Percentiles rank a stretch among this genome's conserved stretches.
These are phyloP conservation scores for Hyalella azteca DNA, from an alignment of 2,888 invertebrate species.

Conservation along the genomic window DNA sequence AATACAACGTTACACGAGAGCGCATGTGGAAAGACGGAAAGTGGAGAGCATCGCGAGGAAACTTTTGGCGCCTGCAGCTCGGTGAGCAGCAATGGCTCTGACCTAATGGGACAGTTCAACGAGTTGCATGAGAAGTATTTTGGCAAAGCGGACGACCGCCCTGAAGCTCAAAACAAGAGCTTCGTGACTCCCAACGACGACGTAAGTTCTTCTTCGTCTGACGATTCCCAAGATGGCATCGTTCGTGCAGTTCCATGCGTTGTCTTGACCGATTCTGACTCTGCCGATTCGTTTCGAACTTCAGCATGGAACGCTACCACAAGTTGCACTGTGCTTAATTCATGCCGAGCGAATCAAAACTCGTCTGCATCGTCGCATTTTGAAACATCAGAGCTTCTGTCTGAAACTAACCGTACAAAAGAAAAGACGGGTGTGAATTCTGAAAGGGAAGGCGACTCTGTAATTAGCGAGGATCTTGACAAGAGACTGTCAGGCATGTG, in stretches of 20 bases:
- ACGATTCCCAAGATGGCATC: slow-evolving; percentile 38
- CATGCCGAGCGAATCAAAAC: neutral
- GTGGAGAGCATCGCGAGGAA: neutral
- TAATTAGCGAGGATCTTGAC: slow-evolving; percentile 9
- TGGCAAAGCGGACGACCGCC: slow-evolving; percentile 48
- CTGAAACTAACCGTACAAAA: neutral
- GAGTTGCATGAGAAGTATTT: slow-evolving; percentile 33
- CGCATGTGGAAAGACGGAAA: neutral
- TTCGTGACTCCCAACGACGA: slow-evolving; percentile 2
- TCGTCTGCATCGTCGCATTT: neutral
- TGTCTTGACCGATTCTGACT: slow-evolving; percentile 54
- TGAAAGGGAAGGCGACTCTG: slow-evolving; percentile 8
- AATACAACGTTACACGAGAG: slow-evolving; percentile 25
- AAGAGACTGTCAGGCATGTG: slow-evolving; percentile 23
- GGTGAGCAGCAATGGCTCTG: slow-evolving; percentile 23
- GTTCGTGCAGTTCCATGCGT: slow-evolving; percentile 60
- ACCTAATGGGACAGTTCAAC: slow-evolving; percentile 35
- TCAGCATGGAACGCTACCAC: neutral
- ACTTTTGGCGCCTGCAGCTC: slow-evolving; percentile 29
- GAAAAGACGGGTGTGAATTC: neutral
- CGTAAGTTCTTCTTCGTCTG: neutral
- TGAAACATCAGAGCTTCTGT: neutral
- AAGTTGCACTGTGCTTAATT: no score
- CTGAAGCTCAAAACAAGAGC: slow-evolving; percentile 32
- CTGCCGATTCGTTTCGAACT: slow-evolving; percentile 14